Evolutionary conservation across 2,888 invertebrate species (phyloP).

Genomic region (Troides oblongomaculatus): DNA sequence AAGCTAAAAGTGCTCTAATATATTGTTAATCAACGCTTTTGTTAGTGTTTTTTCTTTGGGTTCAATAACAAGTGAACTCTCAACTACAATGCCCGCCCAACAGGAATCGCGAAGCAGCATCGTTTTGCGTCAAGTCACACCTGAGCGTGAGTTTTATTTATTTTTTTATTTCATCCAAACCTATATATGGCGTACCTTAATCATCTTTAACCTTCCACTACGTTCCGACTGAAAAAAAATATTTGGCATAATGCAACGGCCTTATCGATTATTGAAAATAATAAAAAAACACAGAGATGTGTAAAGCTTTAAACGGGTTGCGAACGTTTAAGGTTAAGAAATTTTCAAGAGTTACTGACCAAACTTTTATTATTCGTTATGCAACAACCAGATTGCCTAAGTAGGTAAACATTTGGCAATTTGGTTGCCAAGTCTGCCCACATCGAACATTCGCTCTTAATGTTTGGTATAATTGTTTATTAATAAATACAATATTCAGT

Average conservation of each 20-base stretch:
- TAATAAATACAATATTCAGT: background rate
- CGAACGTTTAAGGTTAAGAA: constrained; percentile 6
- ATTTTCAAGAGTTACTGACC: constrained; percentile 19
- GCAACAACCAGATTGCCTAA: constrained; percentile 26
- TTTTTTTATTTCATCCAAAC: background rate
- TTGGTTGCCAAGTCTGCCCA: constrained; percentile 5
- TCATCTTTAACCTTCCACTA: background rate
- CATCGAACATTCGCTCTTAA: constrained; percentile 5
- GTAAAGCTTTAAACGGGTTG: constrained; percentile 2
- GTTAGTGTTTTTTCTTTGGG: constrained; percentile 9
- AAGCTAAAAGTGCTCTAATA: constrained; percentile 5
- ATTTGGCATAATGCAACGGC: background rate
- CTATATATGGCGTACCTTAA: background rate
- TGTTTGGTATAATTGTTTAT: constrained; percentile 17
- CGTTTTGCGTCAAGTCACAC: constrained; percentile 65
- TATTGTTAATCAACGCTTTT: constrained; percentile 1
- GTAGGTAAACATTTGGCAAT: constrained; percentile 28
- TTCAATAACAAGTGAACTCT: constrained; percentile 28
- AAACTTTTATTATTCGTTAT: constrained; percentile 19
- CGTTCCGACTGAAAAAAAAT: background rate
- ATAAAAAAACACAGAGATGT: background rate
- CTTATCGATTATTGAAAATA: background rate
- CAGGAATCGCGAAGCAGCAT: constrained; percentile 51
- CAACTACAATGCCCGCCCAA: constrained; percentile 64
- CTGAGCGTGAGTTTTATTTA: constrained; percentile 61